Evolutionary conservation across 2,888 invertebrate genomes (phyloP), one percentile per base, ranked within the genome.

Genomic region (Drosophila neotestacea): DNA sequence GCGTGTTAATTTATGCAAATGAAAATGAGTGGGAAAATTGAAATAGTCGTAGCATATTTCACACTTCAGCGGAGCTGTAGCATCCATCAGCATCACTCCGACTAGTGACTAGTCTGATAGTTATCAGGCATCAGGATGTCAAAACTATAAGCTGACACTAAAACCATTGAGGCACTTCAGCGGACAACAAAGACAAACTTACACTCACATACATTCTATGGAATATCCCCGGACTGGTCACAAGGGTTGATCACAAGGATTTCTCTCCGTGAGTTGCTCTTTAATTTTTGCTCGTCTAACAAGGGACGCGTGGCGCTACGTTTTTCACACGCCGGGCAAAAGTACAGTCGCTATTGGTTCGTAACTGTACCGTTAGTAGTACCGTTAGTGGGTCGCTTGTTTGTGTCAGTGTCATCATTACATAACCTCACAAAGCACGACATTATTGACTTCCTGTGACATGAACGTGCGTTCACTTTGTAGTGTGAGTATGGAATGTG

Each of bases 401-500:
- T 58, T 68, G 34, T 63, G 70, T 50, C 50, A 66, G 72, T 79
- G 79, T 74, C 85, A 86, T 84, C 74, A 79, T 77, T 74, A 90
- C 88, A 89, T 79, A 90, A 89, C 86, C 85, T 86, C 88, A 90
- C 81, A 82, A 85, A 78, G 74, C 79, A 81, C 80, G 85, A 82
- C 89, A 90, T 91, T 91, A 91, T 91, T 90, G 91, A 90, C 91
- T 91, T 90, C 89, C 85, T 55, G 64, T 27, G 65, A 77, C 79
- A 84, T 72, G 81, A 71, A 76, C 77, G 77, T 71, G 78, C 62
- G 61, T 28, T 27, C 27, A 28, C 7, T 38, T 38, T 28, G 27
- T 65, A 47, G 39, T 32, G 50, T 48, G 67, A 28, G 39, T 28
- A 39, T 38, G 41, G 46, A 11, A 39, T 55, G 41, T 22, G 54